Evolutionary conservation across 2,797 vertebrate species (phyloP).

Genomic region (Avahi laniger): DNA sequence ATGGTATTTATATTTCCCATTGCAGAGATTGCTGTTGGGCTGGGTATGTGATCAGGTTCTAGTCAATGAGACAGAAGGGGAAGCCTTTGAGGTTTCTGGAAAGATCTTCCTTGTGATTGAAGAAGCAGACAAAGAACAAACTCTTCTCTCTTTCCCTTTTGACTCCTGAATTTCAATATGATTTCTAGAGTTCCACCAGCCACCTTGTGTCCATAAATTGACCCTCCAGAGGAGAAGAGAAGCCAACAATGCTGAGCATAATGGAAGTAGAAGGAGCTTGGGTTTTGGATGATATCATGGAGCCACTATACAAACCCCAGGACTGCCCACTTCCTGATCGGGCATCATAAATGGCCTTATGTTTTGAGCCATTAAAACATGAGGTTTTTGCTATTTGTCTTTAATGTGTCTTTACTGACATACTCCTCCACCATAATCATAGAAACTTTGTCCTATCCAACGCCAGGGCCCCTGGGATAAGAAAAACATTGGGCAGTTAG

Average conservation of each 20-base stretch:
- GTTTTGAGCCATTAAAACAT: background rate
- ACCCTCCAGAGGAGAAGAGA: background rate
- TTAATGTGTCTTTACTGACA: background rate
- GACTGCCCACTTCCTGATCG: background rate
- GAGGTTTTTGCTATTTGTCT: background rate
- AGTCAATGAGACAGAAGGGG: background rate
- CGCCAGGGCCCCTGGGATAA: background rate
- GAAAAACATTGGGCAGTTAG: background rate
- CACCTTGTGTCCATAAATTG: background rate
- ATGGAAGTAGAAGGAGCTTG: background rate
- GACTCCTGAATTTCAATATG: slow-evolving; percentile 17
- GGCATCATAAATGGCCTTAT: background rate
- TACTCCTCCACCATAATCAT: background rate
- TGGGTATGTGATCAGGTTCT: background rate
- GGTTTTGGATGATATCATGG: background rate
- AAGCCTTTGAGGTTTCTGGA: slow-evolving; percentile 14
- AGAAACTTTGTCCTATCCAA: background rate
- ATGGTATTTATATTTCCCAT: background rate
- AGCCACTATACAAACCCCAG: background rate
- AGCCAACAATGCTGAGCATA: background rate
- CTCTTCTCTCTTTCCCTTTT: background rate
- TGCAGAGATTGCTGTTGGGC: background rate
- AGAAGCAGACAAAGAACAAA: background rate
- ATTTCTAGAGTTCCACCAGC: background rate
- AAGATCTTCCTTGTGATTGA: slow-evolving; percentile 17